Percentiles rank a stretch among this genome's conserved stretches.
Conservation (phyloP, 2,113 vertebrate genomes). For the Antigone vipio region DNA sequence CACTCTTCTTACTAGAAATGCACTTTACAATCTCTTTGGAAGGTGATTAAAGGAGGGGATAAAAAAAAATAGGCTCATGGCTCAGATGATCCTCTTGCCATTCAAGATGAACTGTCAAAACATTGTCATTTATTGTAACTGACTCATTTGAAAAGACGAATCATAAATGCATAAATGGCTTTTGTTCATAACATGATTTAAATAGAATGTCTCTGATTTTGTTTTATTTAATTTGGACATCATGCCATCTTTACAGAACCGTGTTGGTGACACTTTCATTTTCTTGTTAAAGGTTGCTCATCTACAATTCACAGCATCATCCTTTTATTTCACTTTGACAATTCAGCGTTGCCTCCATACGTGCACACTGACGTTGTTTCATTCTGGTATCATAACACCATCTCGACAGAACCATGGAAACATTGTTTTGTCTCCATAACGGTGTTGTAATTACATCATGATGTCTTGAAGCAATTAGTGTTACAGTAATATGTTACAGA, state of each 20-base stretch:
- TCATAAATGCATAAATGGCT: neutral
- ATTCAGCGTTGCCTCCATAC: neutral
- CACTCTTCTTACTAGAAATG: neutral
- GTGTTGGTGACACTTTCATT: neutral
- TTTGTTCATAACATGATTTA: neutral
- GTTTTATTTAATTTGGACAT: conserved; percentile 2
- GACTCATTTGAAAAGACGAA: conserved; percentile 1
- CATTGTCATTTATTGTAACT: conserved; percentile 4
- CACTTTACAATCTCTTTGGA: neutral
- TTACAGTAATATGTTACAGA: neutral
- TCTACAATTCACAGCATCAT: neutral
- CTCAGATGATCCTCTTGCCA: neutral
- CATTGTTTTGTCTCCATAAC: neutral
- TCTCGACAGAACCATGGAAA: neutral
- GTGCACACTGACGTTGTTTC: neutral
- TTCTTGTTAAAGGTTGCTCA: neutral
- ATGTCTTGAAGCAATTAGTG: conserved; percentile 23
- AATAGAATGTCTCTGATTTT: neutral
- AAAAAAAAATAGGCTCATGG: neutral
- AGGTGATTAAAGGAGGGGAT: neutral
- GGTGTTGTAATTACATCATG: conserved; percentile 14
- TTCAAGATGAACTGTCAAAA: conserved; percentile 19
- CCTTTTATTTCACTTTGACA: neutral
- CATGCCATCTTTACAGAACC: neutral
- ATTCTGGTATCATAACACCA: neutral